Percentiles rank a stretch among this genome's conserved stretches.
Evolutionary conservation across 2,113 vertebrate species (phyloP).

Genomic region (Thomomys bottae): DNA sequence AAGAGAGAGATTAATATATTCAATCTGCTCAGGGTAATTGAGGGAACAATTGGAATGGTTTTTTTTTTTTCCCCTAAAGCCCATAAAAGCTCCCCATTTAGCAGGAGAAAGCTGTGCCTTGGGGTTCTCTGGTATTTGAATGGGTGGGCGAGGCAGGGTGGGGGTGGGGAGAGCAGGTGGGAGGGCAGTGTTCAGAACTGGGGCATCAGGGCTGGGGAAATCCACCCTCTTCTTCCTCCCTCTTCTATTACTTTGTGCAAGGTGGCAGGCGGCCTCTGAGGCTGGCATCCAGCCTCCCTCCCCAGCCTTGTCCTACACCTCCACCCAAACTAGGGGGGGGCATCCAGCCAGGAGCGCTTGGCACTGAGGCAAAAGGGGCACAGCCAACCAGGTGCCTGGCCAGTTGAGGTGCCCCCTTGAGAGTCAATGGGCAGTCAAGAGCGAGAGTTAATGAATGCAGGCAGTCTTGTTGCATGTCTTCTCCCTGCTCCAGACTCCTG

Average conservation of each 20-base stretch:
- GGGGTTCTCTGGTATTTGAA: background rate
- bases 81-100: conserved; percentile 79
- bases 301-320: background rate
- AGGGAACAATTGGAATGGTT: conserved; percentile 79
- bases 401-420: background rate
- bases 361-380: background rate
- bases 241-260: too few relatives aligned
- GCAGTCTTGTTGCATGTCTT: background rate
- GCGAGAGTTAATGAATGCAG: conserved; percentile 70
- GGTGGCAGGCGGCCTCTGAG: background rate
- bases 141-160: background rate
- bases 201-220: background rate
- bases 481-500: conserved; percentile 46
- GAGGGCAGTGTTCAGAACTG: background rate
- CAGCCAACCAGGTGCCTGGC: background rate
- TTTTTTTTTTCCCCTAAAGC: conserved; percentile 78
- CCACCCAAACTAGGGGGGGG: background rate
- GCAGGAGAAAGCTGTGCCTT: conserved; percentile 50
- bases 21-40: conserved; percentile 78
- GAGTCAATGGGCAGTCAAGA: conserved; percentile 38
- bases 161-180: background rate
- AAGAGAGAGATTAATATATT: conserved; percentile 81
- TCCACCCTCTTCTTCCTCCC: background rate
- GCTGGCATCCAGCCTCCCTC: background rate
- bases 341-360: background rate